Base-by-base conservation (phyloP, 2,797 vertebrate genomes). In the Neopelma chrysocephalum region DNA sequence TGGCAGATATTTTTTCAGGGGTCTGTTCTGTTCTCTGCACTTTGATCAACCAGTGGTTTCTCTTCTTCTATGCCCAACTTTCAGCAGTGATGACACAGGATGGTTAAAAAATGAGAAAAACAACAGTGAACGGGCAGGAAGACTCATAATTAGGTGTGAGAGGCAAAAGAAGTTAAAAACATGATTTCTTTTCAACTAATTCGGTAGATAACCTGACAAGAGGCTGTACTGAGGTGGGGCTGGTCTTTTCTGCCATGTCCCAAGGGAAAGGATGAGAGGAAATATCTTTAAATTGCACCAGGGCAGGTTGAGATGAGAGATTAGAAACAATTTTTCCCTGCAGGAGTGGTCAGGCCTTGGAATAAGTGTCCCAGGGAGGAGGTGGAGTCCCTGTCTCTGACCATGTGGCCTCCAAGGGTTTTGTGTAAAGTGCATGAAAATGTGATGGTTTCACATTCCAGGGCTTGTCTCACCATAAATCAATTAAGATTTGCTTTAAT, bases 81-180 rank as follows among this genome's bases (percentile, higher is more conserved):
- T 40, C 50, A 38, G 11, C 15, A 21, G 11, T 6, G 53, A 18
- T 1, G 0, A 34, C 4, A 45, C 0, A 4, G 8, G 14, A 18
- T 47, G 15, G n/a, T 31, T 38, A 25, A 48, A 84, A 87, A 79
- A 68, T 5, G 21, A 27, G n/a, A 21, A 53, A 56, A 72, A 26
- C 2, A 43, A 76, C 68, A 4, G 15, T 15, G 42, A 51, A 34
- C 3, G 19, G 64, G 12, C 32, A 94, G 25, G 40, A 83, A 53
- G 42, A 53, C 9, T 89, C 61, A 23, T 0, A 77, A 34, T 38
- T 57, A 71, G 57, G 10, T 77, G 43, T 60, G 40, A 86, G 38
- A 66, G 20, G 40, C 19, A 50, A 36, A 87, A 34, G 1, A 53
- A 71, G 7, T 31, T 75, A 64, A 87, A 84, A 53, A 3, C 8